Conservation (phyloP, 2,888 invertebrate genomes). For the Hydroisotoma schaefferi region DNA sequence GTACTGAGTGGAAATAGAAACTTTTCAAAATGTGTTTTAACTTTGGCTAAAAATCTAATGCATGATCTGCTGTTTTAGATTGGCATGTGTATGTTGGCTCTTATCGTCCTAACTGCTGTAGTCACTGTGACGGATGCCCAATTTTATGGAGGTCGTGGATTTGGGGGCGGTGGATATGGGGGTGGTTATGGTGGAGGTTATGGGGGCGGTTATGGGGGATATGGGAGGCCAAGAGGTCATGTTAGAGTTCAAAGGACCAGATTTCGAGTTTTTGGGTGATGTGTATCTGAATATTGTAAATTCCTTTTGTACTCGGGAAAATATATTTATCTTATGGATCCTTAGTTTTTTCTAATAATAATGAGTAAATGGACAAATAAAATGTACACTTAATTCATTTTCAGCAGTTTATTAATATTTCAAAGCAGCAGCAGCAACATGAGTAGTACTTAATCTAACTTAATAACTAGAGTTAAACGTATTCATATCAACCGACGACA, state of each 20-base stretch:
- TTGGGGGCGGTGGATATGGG: background rate
- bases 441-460: background rate
- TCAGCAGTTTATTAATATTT: too few relatives aligned
- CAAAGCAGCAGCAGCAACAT: background rate
- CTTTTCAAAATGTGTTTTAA: background rate
- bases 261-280: constrained; percentile 4
- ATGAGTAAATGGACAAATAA: background rate
- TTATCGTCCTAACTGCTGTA: background rate
- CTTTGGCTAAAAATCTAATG: too few relatives aligned
- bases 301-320: background rate
- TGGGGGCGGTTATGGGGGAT: background rate
- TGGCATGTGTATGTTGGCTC: background rate
- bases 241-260: background rate
- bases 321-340: background rate
- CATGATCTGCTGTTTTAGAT: background rate
- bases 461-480: background rate
- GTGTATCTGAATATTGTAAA: background rate
- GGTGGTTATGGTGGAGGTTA: background rate
- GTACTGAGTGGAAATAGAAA: too few relatives aligned
- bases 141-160: background rate
- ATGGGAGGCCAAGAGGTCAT: background rate
- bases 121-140: background rate
- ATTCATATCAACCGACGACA: too few relatives aligned
- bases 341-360: background rate
- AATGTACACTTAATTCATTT: too few relatives aligned